Evolutionary conservation across 2,888 invertebrate species (phyloP).

Genomic region (Linnaemya vulpina): DNA sequence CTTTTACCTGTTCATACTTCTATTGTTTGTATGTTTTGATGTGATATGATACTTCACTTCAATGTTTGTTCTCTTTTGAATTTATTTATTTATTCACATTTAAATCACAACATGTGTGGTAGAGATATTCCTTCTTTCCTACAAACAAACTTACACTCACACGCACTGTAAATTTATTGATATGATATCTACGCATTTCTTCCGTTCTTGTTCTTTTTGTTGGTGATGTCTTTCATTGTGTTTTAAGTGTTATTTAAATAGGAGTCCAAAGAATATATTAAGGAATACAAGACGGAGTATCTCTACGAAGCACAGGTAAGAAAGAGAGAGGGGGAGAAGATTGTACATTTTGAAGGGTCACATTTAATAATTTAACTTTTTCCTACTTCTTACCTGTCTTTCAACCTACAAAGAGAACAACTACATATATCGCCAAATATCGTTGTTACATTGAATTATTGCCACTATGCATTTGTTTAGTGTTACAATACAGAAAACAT

Average conservation of each 20-base stretch:
- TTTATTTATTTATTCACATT: conserved; percentile 65
- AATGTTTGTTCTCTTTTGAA: conserved; percentile 45
- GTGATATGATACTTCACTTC: conserved; percentile 46
- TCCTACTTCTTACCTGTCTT: conserved; percentile 24
- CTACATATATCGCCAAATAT: conserved; percentile 43
- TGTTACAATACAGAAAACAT: conserved; percentile 22
- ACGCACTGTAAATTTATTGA: conserved; percentile 41
- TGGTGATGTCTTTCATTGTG: conserved; percentile 3
- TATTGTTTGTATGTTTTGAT: conserved; percentile 4
- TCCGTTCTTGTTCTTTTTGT: conserved; percentile 16
- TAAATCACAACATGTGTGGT: conserved; percentile 68
- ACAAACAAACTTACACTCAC: conserved; percentile 7
- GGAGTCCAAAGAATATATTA: conserved; percentile 20
- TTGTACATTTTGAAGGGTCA: conserved; percentile 3
- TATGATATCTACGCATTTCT: conserved; percentile 43
- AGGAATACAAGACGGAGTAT: neutral
- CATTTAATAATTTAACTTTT: conserved; percentile 22
- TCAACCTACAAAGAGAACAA: conserved; percentile 26
- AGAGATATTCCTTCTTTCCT: conserved; percentile 28
- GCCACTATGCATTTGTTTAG: conserved; percentile 34
- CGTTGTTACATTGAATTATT: conserved; percentile 15
- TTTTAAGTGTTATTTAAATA: conserved; percentile 55
- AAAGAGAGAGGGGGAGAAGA: too few species aligned
- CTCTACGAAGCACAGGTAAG: neutral
- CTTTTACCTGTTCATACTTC: conserved; percentile 38